Base-by-base conservation (phyloP, 1,140 invertebrate genomes). In the Temnothorax curvispinosus region DNA sequence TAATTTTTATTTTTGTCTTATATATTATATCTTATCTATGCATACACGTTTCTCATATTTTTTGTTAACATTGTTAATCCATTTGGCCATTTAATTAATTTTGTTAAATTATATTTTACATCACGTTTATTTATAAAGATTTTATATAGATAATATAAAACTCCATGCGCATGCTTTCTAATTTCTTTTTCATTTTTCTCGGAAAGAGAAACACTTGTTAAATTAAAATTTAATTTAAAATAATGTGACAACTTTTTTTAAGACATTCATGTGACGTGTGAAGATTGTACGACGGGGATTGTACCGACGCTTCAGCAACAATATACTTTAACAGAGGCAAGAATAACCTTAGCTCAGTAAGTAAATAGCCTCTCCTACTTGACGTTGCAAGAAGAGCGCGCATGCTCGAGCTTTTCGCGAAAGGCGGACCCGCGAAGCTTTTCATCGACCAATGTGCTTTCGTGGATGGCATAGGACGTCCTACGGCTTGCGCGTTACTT, bases 331-430 rank as follows among this genome's bases (percentile, higher is more conserved):
- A 69, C 21, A 52, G 76, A 72, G 13, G 32, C 18, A 54, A 44
- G n/a, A 77, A 71, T 27, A 84, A 27, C 27, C 27, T 27, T 27
- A 27, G n/a, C 18, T 60, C 18, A 27, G 56, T 64, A 85, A 87
- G 56, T 64, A 85, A 87, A 87, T 87, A 64, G 85, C 41, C 13
- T 67, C 18, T 80, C 74, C 21, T 44, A 18, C 27, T 13, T 56
- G 47, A 64, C 38, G 56, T 52, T 32, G 21, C 38, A 32, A 41
- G 41, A 4, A 52, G 18, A 35, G 15, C 9, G 90, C 92, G 91
- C 92, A 92, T 90, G 91, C 84, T 35, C 71, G 78, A 89, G 89
- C 86, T 91, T 92, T 91, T 86, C 78, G 21, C 81, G 81, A 86
- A 91, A 91, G 90, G 91, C 90, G 90, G 90, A 82, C 44, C 88